Percentiles rank a stretch among this genome's conserved stretches.
These are phyloP conservation scores for Osmerus eperlanus DNA, from an alignment of 2,113 vertebrate genomes.

Conservation along the genomic window DNA sequence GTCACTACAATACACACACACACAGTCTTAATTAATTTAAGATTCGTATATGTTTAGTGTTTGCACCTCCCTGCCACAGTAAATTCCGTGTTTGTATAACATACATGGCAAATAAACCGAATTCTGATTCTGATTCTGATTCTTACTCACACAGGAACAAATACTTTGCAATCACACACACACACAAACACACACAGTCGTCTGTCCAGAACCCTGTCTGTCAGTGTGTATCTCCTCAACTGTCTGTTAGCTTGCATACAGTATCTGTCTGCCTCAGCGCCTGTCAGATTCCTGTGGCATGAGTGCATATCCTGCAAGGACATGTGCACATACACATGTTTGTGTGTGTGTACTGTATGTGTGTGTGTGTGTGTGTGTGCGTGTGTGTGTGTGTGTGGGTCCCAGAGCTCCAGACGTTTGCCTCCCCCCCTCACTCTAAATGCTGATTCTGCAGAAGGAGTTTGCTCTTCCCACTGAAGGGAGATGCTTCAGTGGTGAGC, in stretches of 20 bases:
- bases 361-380: slow-evolving; percentile 18
- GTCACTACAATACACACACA: slow-evolving; percentile 3
- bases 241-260: neutral
- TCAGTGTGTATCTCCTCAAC: neutral
- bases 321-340: neutral
- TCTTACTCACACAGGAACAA: slow-evolving; percentile 6
- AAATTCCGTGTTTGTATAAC: too few relatives aligned
- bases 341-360: slow-evolving; percentile 8
- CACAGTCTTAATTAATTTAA: slow-evolving; percentile 1
- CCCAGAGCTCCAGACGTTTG: neutral
- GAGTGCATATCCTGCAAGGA: slow-evolving; percentile 21
- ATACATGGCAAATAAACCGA: too few relatives aligned
- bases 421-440: neutral
- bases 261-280: slow-evolving; percentile 1
- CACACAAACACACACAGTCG: slow-evolving; percentile 5
- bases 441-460: slow-evolving; percentile 49
- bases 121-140: too few relatives aligned
- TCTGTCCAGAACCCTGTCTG: neutral
- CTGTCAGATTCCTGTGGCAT: slow-evolving; percentile 25
- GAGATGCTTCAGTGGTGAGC: slow-evolving; percentile 46
- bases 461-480: slow-evolving; percentile 28
- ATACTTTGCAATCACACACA: slow-evolving; percentile 15
- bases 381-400: slow-evolving; percentile 10
- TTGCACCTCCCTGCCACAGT: too few relatives aligned
- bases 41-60: too few relatives aligned